Evolutionary conservation across 1,140 invertebrate genomes (phyloP).

Genomic region (Rhysida immarginata): DNA sequence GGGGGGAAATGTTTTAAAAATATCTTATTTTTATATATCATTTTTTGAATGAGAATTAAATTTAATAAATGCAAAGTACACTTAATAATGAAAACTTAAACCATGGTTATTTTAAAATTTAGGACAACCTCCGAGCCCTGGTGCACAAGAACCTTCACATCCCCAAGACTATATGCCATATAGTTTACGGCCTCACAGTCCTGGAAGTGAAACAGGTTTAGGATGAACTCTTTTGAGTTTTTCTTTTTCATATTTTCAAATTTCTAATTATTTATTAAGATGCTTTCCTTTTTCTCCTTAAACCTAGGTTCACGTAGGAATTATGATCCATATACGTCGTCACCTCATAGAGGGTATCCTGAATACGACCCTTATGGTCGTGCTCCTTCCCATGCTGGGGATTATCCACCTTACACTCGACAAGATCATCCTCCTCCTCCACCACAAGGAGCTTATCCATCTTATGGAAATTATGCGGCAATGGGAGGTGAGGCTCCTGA

Average conservation of each 20-base stretch:
- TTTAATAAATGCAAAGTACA: no score
- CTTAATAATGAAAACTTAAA: not conserved
- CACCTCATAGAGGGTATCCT: slow-evolving; percentile 28
- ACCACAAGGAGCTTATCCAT: slow-evolving; percentile 18
- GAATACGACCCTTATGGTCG: slow-evolving; percentile 44
- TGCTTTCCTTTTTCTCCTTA: not conserved
- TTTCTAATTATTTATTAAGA: not conserved
- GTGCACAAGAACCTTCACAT: slow-evolving; percentile 11
- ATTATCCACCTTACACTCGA: slow-evolving; percentile 27
- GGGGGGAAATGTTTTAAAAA: no score
- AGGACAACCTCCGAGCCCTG: slow-evolving; percentile 16
- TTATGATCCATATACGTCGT: slow-evolving; percentile 17
- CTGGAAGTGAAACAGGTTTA: slow-evolving; percentile 22
- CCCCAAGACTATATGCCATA: slow-evolving; percentile 14
- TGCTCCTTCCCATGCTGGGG: slow-evolving; percentile 26
- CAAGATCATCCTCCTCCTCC: slow-evolving; percentile 22
- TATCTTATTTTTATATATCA: no score
- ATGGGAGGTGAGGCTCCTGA: slow-evolving; percentile 19
- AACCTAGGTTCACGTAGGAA: slow-evolving; percentile 17
- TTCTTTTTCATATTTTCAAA: not conserved
- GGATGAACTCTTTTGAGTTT: slow-evolving; percentile 4
- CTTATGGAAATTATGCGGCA: slow-evolving; percentile 12
- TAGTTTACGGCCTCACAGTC: slow-evolving; percentile 21
- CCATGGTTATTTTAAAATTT: not conserved
- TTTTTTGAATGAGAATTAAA: no score